phyloP scores from a whole-genome alignment of 2,888 invertebrate species.

The Sepiola atlantica region DNA sequence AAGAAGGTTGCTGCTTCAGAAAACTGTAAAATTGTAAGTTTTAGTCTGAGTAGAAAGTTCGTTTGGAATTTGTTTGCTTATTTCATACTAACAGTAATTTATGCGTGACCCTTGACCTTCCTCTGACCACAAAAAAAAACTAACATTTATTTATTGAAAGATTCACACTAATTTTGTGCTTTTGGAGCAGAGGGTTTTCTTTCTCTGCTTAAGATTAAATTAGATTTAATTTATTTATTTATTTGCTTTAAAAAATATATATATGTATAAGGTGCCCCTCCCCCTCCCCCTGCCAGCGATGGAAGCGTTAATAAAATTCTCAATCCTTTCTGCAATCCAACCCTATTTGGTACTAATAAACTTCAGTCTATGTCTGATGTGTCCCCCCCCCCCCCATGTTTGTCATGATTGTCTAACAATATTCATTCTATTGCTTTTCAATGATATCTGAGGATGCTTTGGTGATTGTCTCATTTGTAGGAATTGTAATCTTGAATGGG shows the following conservation, averaged over 20 bases:
- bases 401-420: no score
- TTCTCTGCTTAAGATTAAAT: neutral
- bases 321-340: no score
- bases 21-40: constrained; percentile 12
- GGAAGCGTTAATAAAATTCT: no score
- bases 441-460: no score
- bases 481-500: no score
- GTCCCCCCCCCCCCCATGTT: no score
- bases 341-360: no score
- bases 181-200: neutral
- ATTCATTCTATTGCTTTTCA: no score
- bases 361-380: no score
- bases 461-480: no score
- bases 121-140: neutral
- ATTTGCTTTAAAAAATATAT: neutral
- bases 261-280: no score
- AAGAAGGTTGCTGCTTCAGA: constrained; percentile 11
- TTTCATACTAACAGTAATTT: neutral
- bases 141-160: neutral
- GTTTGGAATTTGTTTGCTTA: constrained; percentile 32
- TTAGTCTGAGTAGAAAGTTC: neutral
- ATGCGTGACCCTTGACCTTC: neutral
- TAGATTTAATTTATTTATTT: neutral
- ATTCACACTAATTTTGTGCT: neutral
- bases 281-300: no score